Evolutionary conservation across 2,113 vertebrate genomes (phyloP).

Genomic region (Rhinopithecus roxellana): DNA sequence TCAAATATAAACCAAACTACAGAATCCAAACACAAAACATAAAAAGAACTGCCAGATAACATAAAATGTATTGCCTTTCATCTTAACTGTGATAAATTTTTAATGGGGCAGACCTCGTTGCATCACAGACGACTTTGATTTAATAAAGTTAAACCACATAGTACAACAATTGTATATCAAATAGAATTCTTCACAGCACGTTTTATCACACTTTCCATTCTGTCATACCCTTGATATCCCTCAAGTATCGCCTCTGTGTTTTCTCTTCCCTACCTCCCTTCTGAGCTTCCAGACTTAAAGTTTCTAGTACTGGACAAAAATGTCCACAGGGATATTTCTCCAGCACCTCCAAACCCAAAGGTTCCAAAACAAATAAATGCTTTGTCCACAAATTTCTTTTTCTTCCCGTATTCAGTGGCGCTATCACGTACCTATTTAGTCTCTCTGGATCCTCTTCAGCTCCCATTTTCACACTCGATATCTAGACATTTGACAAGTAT

Average conservation of each 20-base stretch:
- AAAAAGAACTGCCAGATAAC: background rate
- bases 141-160: background rate
- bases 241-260: background rate
- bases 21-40: constrained; percentile 46
- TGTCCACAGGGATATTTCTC: background rate
- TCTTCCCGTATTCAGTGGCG: background rate
- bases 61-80: constrained; percentile 42
- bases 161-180: background rate
- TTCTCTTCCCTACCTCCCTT: background rate
- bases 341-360: background rate
- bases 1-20: constrained; percentile 34
- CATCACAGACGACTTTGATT: constrained; percentile 44
- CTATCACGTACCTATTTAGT: background rate
- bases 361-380: background rate
- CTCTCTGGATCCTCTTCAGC: background rate
- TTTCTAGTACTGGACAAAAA: background rate
- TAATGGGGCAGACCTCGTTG: constrained; percentile 30
- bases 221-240: background rate
- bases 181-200: background rate
- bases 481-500: background rate
- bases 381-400: background rate
- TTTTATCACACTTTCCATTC: background rate
- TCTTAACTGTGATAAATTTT: constrained; percentile 52
- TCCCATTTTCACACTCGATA: background rate
- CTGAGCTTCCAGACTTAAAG: background rate